Evolutionary conservation across 2,888 invertebrate species (phyloP), one percentile per base, ranked within the genome.

Genomic region (Drosophila pullipes): DNA sequence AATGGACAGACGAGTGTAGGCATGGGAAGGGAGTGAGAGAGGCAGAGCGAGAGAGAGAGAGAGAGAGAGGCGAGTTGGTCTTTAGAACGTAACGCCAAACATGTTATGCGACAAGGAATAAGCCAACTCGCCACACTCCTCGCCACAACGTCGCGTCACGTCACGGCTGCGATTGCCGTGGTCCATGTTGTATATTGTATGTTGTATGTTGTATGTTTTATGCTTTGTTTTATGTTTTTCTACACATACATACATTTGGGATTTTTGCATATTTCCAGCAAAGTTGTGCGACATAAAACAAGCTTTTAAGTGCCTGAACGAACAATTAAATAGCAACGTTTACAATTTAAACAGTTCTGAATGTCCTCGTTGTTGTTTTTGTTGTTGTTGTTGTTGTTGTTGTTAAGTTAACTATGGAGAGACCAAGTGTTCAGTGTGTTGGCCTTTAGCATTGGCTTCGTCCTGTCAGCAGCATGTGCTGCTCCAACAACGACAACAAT

Each of bases 81-180:
- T 47, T 47, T 41, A 60, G 30, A 60, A 41, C 47, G 52, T 60
- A 50, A 68, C 10, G 62, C 55, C 50, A 69, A 78, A 81, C 81
- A 81, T 81, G 81, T 81, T 81, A 75, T 64, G 81, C 81, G 81
- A 81, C 83, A 83, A 76, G 67, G 57, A 69, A 83, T 66, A 81
- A 75, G 61, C 39, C 22, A 28, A 7, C 37, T 25, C 28, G 4
- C 54, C 53, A 2, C 52, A 4, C 16, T 11, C 39, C 44, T 18
- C 33, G 5, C 57, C 33, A 2, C 28, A 53, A 35, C 47, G 72
- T 67, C 75, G 68, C 65, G 83, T 64, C 81, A 76, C 63, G 83
- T 64, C 70, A 78, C 77, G 74, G 57, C 62, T 74, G 85, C 63
- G 57, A 52, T 54, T 58, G 68, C 79, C 65, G 58, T 55, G 83